Percentiles rank a stretch among this genome's conserved stretches.
Evolutionary conservation across 2,113 vertebrate species (phyloP).

Genomic region (Anoplopoma fimbria): DNA sequence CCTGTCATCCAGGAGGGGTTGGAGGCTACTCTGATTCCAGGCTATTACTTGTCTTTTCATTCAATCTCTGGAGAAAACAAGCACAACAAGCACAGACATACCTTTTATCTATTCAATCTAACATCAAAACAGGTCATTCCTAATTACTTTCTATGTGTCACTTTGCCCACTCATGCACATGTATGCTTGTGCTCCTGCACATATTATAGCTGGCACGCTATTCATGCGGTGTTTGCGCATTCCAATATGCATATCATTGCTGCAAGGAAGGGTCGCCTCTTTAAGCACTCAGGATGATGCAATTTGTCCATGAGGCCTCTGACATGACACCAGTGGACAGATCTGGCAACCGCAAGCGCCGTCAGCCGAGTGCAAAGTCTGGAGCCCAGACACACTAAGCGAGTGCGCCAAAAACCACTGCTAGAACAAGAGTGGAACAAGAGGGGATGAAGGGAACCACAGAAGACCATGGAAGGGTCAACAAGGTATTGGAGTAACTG

Average conservation of each 20-base stretch:
- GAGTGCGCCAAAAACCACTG: conserved; percentile 37
- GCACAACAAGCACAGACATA: conserved; percentile 14
- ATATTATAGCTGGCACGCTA: background rate
- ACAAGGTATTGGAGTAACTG: background rate
- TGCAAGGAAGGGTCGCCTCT: background rate
- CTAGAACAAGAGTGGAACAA: conserved; percentile 49
- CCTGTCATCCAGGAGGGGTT: conserved; percentile 31
- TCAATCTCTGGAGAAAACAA: conserved; percentile 43
- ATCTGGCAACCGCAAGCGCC: conserved; percentile 39
- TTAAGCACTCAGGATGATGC: conserved; percentile 53
- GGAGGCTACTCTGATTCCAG: conserved; percentile 32
- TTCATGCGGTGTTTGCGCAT: background rate
- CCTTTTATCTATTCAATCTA: conserved; percentile 22
- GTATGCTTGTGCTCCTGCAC: background rate
- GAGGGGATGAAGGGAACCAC: conserved; percentile 31
- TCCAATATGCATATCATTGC: conserved; percentile 17
- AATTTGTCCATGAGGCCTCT: conserved; percentile 35
- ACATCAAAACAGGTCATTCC: conserved; percentile 30
- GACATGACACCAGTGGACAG: conserved; percentile 52
- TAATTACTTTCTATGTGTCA: conserved; percentile 16
- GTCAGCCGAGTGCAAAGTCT: conserved; percentile 30
- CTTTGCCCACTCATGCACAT: background rate
- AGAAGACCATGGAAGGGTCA: conserved; percentile 21
- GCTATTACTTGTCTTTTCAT: conserved; percentile 52
- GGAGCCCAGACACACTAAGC: conserved; percentile 10